Evolutionary conservation across 2,888 invertebrate genomes (phyloP), one percentile per base, ranked within the genome.

Genomic region (Melanostoma mellinum): DNA sequence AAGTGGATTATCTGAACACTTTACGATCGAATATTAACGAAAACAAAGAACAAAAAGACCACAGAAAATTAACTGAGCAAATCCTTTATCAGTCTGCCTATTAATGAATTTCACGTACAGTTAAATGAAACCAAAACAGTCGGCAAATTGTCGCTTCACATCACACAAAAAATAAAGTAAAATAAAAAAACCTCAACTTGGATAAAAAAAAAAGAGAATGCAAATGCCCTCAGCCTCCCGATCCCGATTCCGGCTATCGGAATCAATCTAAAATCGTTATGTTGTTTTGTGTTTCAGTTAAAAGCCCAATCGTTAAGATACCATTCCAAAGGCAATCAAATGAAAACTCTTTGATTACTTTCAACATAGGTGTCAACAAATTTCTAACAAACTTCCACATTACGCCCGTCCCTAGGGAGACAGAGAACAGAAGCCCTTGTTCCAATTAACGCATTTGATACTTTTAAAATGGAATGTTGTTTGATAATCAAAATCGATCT

Each of bases 311-410:
- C 46, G 5, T 10, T 40, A 30, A n/a, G 61, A 61, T 38, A 48
- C 48, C 42, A 68, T 46, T 46, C 36, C 33, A 32, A 44, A 38
- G 58, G 33, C 48, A 50, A 52, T 50, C 30, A 42, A 50, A 58
- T n/a, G 42, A 52, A 35, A 38, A 6, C 20, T 3, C 38, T 33
- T 50, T 63, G 38, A 55, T 67, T 55, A 73, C 61, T 76, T 73
- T 61, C 67, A 63, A 77, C 35, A 52, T 46, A 82, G 73, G 82
- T 82, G 82, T 77, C 73, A 82, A 73, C 68, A 73, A 69, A 73
- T 77, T 63, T 42, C 55, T 61, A 42, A 44, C 72, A n/a, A 52
- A 73, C 82, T 76, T 77, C 73, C 68, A 82, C 20, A 56, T 73
- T 81, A 82, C 76, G 68, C 77, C 68, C 55, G 44, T 44, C 2